phyloP scores from a whole-genome alignment of 2,113 vertebrate genomes.

The Cygnus buccinator region DNA sequence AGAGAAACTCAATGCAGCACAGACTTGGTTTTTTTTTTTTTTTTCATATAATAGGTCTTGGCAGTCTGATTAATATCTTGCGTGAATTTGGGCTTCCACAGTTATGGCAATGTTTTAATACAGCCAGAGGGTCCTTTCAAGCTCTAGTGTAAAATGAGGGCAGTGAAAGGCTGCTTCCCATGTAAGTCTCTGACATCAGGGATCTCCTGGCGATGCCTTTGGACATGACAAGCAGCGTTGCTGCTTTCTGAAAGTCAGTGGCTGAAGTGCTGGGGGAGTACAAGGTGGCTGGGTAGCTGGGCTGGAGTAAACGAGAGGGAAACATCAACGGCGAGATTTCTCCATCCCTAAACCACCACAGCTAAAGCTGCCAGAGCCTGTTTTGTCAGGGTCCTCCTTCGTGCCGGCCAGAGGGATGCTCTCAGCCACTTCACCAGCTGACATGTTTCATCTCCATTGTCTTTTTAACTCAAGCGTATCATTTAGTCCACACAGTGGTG shows the following conservation, averaged over 20 bases:
- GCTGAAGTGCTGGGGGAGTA: not conserved
- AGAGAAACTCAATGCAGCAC: not conserved
- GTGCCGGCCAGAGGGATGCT: not conserved
- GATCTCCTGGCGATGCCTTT: not conserved
- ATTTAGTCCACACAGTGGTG: not conserved
- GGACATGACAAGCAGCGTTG: not conserved
- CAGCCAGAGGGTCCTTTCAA: not conserved
- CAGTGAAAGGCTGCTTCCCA: not conserved
- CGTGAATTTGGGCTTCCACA: not conserved
- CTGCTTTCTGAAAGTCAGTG: slow-evolving; percentile 1
- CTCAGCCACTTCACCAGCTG: not conserved
- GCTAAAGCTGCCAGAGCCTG: not conserved
- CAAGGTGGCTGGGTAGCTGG: not conserved
- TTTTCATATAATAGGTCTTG: not conserved
- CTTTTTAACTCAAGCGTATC: not conserved
- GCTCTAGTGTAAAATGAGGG: not conserved
- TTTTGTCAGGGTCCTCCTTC: not conserved
- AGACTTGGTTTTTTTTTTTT: not conserved
- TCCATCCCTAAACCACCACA: not conserved
- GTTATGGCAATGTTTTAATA: not conserved
- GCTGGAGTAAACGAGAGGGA: not conserved
- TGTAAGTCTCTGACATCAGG: not conserved
- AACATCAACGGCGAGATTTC: not conserved
- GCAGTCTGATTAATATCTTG: not conserved
- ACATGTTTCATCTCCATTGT: not conserved